A percentile compares a stretch with the other conserved stretches of the same genome.
Conservation (phyloP, 2,113 vertebrate species). For the Pteronura brasiliensis region DNA sequence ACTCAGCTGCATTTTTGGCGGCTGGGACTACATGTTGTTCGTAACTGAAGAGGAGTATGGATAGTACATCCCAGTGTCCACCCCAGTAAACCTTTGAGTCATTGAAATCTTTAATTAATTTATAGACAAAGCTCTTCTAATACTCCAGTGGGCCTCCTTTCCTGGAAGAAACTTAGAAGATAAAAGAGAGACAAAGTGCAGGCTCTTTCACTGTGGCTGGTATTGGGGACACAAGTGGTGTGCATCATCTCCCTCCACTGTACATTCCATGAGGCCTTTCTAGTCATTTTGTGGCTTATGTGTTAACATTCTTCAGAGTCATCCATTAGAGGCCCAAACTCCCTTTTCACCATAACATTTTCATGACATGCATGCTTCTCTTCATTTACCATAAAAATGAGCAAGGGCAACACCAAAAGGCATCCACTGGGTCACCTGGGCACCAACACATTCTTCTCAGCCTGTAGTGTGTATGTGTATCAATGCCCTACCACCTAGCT, state of each 20-base stretch:
- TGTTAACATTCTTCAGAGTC: not conserved
- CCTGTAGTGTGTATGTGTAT: fast-evolving
- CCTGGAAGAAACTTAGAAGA: not conserved
- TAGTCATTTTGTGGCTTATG: not conserved
- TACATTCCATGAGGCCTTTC: not conserved
- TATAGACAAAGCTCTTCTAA: not conserved
- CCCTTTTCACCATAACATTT: not conserved
- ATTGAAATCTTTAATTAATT: not conserved
- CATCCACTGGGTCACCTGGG: not conserved
- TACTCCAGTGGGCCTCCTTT: not conserved
- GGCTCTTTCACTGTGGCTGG: not conserved
- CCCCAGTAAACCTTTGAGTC: not conserved
- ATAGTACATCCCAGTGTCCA: not conserved
- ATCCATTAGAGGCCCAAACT: not conserved
- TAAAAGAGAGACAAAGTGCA: not conserved
- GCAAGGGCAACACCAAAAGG: not conserved
- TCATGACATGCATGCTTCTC: not conserved
- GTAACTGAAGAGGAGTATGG: not conserved
- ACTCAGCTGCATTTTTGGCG: not conserved
- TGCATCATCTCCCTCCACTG: fast-evolving
- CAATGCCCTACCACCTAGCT: not conserved
- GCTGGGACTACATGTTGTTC: not conserved
- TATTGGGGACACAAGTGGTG: not conserved
- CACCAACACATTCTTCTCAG: not conserved
- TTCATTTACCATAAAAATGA: not conserved